A percentile compares a stretch with the other conserved stretches of the same genome.
These are phyloP conservation scores for Vimba vimba DNA, from an alignment of 2,113 vertebrate genomes.

Conservation along the genomic window DNA sequence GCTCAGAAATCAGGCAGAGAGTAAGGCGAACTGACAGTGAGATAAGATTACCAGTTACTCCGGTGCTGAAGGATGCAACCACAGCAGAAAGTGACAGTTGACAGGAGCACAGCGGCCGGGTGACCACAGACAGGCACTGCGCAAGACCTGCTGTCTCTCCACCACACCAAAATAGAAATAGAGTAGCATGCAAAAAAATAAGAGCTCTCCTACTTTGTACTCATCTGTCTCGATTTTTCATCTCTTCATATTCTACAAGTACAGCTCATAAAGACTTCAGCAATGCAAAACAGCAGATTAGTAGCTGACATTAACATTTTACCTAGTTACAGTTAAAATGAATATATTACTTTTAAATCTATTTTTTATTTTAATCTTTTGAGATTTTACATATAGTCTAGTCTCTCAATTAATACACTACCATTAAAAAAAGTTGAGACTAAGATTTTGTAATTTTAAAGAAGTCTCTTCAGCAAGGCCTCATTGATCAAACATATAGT, in stretches of 20 bases:
- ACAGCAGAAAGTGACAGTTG: constrained; percentile 64
- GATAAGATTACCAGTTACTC: constrained; percentile 71
- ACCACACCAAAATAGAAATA: constrained; percentile 7
- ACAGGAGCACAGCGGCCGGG: constrained; percentile 57
- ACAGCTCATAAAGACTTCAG: too few relatives aligned
- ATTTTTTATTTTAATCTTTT: too few relatives aligned
- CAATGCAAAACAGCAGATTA: neutral
- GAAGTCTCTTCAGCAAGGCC: too few relatives aligned
- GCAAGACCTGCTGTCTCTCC: neutral
- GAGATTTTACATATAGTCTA: too few relatives aligned
- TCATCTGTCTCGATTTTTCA: neutral
- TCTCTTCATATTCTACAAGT: neutral
- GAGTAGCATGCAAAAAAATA: neutral
- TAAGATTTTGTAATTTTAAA: too few relatives aligned
- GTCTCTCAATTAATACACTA: neutral
- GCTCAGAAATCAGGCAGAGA: constrained; percentile 48
- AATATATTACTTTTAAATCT: neutral
- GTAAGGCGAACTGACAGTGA: constrained; percentile 64
- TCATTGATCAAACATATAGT: neutral
- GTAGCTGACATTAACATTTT: neutral
- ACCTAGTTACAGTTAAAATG: neutral
- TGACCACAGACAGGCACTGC: constrained; percentile 49
- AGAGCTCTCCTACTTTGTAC: neutral
- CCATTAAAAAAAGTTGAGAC: too few relatives aligned
- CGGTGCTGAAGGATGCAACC: constrained; percentile 64